Percentiles rank a stretch among this genome's conserved stretches.
These are phyloP conservation scores for Sebastes oblongus DNA, from an alignment of 2,797 vertebrate species.

Conservation along the genomic window DNA sequence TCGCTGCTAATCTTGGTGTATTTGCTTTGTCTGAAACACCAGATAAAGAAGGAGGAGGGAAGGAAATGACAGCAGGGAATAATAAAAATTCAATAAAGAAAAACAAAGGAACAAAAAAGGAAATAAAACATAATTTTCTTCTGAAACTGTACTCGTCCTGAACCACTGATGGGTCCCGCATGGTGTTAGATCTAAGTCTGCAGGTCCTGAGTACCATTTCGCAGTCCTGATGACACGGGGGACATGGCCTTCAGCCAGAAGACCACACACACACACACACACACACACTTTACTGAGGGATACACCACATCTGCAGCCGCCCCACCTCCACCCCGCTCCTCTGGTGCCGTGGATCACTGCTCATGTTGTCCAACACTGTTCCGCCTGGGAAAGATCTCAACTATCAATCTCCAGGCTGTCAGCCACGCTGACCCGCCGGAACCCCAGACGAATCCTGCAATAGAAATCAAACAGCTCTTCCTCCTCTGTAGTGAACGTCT, in stretches of 20 bases:
- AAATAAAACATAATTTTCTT: conserved; percentile 29
- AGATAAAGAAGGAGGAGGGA: conserved; percentile 58
- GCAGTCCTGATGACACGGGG: conserved; percentile 30
- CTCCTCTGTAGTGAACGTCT: conserved; percentile 57
- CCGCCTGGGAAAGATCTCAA: conserved; percentile 69
- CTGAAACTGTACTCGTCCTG: conserved; percentile 24
- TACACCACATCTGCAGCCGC: conserved; percentile 30
- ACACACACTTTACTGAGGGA: conserved; percentile 20
- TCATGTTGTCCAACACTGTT: conserved; percentile 70
- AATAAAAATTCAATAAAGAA: conserved; percentile 58
- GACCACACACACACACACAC: conserved; percentile 19
- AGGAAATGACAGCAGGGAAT: conserved; percentile 75
- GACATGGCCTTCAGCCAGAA: conserved; percentile 31
- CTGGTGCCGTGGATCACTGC: conserved; percentile 71
- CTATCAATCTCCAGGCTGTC: conserved; percentile 78
- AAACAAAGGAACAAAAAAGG: conserved; percentile 18
- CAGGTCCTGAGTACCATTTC: conserved; percentile 41
- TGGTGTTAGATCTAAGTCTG: conserved; percentile 26
- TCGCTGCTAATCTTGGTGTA: conserved; percentile 59
- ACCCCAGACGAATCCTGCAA: conserved; percentile 53
- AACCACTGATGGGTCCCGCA: conserved; percentile 33
- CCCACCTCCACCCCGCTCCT: conserved; percentile 39
- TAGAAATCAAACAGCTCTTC: conserved; percentile 62
- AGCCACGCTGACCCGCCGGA: conserved; percentile 59
- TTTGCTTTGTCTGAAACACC: conserved; percentile 72